Base-by-base conservation (phyloP, 2,113 vertebrate genomes). In the Chlorocebus sabaeus region DNA sequence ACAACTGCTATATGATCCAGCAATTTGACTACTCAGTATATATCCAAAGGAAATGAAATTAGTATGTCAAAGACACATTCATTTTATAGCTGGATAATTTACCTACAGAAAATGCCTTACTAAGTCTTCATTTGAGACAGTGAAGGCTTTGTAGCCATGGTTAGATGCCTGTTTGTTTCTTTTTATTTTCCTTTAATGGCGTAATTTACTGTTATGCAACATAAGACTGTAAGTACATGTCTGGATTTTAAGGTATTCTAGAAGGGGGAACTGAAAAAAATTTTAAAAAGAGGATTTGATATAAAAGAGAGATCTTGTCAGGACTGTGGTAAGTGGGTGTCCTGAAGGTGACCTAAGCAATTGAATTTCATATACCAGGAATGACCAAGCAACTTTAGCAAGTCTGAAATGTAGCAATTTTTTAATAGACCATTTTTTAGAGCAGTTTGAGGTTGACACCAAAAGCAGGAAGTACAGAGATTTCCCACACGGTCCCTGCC, bases 401-500 rank as follows among this genome's bases (percentile, higher is more conserved):
- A n/a, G 40, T 72, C 67, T n/a, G 32, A 20, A 7, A 2, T 17
- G 9, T 10, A 48, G 52, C 2, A 5, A 32, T 68, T 70, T 57
- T 79, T 67, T n/a, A 35, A 17, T 22, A 43, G 45, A 38, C 2
- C 38, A 13, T 11, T 86, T 75, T 87, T 85, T 9, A 81, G 17
- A 50, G 55, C 0, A n/a, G 14, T 55, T 95, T 81, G 61, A 95
- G 32, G 7, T 59, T 81, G 27, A 17, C 8, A 25, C 13, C 12
- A 92, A 57, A n/a, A 64, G 13, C 43, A 50, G 57, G 8, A 64
- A 48, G 1, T n/a, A 5, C 25, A 67, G 16, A 75, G 13, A 83
- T 35, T 80, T 70, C 38, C 9, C 30, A 8, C 12, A 1, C 0
- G 6, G 4, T 7, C 0, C 35, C 43, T 38, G 1, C 32, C 7